phyloP scores from a whole-genome alignment of 1,140 invertebrate species.

The Gryon sp. region DNA sequence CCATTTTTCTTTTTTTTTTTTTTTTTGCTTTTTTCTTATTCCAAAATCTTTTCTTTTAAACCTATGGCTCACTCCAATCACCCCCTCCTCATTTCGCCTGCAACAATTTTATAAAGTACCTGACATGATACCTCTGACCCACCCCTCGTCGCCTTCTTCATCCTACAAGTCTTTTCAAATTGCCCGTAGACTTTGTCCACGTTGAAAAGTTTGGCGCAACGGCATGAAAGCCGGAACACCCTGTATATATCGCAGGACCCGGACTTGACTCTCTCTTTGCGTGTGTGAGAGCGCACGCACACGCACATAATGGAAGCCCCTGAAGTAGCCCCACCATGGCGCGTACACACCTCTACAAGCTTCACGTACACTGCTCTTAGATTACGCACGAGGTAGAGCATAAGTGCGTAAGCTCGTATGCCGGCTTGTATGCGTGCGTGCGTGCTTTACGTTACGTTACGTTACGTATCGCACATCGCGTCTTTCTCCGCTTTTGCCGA shows the following conservation, averaged over 20 bases:
- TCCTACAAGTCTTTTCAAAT: no score
- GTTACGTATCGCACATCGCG: conserved; percentile 4
- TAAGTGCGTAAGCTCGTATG: conserved; percentile 60
- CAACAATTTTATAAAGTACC: no score
- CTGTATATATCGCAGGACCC: conserved; percentile 66
- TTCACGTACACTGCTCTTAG: conserved; percentile 66
- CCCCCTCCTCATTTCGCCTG: no score
- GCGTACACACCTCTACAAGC: conserved; percentile 64
- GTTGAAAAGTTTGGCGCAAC: no score
- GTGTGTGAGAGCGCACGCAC: conserved; percentile 67
- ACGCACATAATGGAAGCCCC: conserved; percentile 73
- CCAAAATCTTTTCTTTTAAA: no score
- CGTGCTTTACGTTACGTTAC: conserved; percentile 23
- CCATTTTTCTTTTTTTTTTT: no score
- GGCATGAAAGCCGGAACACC: conserved; percentile 24
- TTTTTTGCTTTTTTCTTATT: no score
- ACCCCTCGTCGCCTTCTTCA: no score
- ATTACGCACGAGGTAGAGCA: conserved; percentile 65
- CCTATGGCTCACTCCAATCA: no score
- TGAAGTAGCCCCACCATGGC: conserved; percentile 69
- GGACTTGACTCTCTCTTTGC: conserved; percentile 47
- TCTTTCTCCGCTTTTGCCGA: conserved; percentile 10
- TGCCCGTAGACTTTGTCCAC: no score
- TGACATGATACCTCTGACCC: no score
- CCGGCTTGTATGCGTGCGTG: conserved; percentile 12